Evolutionary conservation across 2,113 vertebrate genomes (phyloP).

Genomic region (Ammodytes marinus): DNA sequence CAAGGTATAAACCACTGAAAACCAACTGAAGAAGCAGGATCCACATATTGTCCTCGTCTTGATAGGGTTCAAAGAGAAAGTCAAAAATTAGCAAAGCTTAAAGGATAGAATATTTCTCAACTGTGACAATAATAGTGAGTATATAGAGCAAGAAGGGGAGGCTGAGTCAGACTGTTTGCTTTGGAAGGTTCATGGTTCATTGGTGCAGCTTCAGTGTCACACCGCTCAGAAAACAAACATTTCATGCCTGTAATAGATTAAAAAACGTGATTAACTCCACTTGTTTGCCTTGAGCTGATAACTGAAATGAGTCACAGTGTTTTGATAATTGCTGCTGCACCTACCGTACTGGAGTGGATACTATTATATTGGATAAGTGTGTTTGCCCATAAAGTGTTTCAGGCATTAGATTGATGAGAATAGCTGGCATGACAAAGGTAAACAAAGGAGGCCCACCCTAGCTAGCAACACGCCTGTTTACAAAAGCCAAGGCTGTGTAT

Average conservation of each 20-base stretch:
- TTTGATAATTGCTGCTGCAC: background rate
- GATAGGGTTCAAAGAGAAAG: background rate
- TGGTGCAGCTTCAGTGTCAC: background rate
- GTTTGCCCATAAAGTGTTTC: background rate
- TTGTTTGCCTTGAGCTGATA: conserved; percentile 20
- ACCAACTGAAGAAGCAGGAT: conserved; percentile 24
- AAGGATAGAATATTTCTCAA: background rate
- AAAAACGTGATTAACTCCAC: background rate
- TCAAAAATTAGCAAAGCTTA: background rate
- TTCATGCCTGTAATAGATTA: background rate
- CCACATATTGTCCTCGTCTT: conserved; percentile 50
- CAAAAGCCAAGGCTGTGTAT: too few relatives aligned
- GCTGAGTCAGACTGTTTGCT: conserved; percentile 27
- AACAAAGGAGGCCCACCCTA: too few relatives aligned
- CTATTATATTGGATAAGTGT: background rate
- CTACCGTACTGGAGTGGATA: too few relatives aligned
- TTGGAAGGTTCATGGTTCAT: conserved; percentile 48
- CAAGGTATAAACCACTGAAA: conserved; percentile 30
- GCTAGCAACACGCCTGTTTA: too few relatives aligned
- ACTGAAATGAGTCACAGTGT: background rate
- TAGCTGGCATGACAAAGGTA: too few relatives aligned
- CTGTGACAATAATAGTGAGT: background rate
- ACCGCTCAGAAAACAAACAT: conserved; percentile 3
- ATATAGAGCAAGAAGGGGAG: background rate
- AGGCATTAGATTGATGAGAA: background rate